These are phyloP conservation scores for Petrocephalus zakoni DNA, from an alignment of 2,113 vertebrate species.

Conservation along the genomic window DNA sequence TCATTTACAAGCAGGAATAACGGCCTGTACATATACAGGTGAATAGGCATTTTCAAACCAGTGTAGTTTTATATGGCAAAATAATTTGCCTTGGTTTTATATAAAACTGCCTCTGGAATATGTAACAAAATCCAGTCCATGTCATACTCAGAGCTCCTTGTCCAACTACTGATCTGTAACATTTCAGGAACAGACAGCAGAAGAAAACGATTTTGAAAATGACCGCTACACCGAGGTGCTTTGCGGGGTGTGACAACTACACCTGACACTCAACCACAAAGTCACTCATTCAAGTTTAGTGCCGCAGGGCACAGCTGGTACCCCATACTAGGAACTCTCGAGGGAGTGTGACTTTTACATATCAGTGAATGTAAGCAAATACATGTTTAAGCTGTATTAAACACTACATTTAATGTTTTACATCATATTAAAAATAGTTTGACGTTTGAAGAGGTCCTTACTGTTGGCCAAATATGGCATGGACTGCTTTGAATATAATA, in stretches of 20 bases:
- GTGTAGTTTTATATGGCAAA: not conserved
- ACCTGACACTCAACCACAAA: not conserved
- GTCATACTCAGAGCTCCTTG: not conserved
- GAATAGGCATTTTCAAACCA: not conserved
- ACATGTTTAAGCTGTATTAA: not conserved
- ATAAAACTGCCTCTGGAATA: not conserved
- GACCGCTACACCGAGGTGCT: not conserved
- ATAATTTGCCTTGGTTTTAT: not conserved
- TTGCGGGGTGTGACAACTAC: not conserved
- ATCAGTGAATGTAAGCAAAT: not conserved
- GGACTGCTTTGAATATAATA: not conserved
- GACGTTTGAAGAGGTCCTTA: not conserved
- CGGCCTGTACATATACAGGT: not conserved
- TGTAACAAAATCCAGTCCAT: not conserved
- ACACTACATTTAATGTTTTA: not conserved
- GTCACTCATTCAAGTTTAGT: not conserved
- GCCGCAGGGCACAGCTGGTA: not conserved
- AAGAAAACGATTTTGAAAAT: not conserved
- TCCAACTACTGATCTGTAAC: not conserved
- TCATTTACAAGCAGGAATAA: not conserved
- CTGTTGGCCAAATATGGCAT: not conserved
- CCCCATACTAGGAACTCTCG: too few relatives aligned
- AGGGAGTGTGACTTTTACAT: too few relatives aligned
- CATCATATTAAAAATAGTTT: not conserved
- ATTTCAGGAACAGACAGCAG: not conserved